Conservation (phyloP, 92 coral and sea anemone species). For the Virgularia gustaviana region DNA sequence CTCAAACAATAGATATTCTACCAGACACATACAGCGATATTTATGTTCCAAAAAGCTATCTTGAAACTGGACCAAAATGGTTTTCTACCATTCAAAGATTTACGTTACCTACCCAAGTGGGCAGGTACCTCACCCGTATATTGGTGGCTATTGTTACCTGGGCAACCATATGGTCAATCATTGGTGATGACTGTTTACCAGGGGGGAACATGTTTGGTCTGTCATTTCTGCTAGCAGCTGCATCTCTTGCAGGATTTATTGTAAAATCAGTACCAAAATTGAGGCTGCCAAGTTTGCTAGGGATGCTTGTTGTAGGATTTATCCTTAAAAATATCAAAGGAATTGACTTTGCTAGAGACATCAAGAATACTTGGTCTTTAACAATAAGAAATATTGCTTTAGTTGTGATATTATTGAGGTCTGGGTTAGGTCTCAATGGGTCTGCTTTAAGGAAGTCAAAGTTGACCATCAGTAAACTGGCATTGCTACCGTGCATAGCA, state of each 20-base stretch:
- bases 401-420: constrained; percentile 80
- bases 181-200: constrained; percentile 69
- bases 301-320: constrained; percentile 92
- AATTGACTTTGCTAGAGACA: constrained; percentile 67
- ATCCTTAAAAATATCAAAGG: constrained; percentile 71
- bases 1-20: background rate
- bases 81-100: constrained; percentile 21
- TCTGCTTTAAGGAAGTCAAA: constrained; percentile 73
- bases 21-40: no score
- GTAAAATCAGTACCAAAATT: constrained; percentile 61
- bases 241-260: constrained; percentile 83
- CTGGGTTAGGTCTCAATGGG: constrained; percentile 90
- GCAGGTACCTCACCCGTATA: constrained; percentile 63
- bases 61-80: background rate
- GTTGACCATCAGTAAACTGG: constrained; percentile 81
- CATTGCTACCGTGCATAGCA: constrained; percentile 79
- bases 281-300: constrained; percentile 72
- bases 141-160: constrained; percentile 57
- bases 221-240: constrained; percentile 60
- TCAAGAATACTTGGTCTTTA: constrained; percentile 83
- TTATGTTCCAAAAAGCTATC: no score
- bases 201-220: constrained; percentile 89
- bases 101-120: constrained; percentile 55
- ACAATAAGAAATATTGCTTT: constrained; percentile 79
- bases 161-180: constrained; percentile 72